Evolutionary conservation across 2,888 invertebrate genomes (phyloP), one percentile per base, ranked within the genome.

Genomic region (Sympetrum striolatum): DNA sequence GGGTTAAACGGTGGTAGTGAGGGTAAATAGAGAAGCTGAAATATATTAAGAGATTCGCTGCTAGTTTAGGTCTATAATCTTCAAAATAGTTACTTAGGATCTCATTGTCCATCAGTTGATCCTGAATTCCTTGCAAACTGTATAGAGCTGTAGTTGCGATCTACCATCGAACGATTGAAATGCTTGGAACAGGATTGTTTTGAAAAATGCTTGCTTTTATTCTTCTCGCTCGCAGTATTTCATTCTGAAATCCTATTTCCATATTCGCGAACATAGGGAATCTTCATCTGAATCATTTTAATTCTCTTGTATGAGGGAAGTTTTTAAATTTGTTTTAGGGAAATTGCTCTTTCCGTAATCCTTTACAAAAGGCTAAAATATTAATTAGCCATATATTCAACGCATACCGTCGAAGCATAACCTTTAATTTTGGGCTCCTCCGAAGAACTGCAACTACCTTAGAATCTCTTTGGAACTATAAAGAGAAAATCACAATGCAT

Each of bases 71-170:
- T 31, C 18, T 86, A 8, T 37, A 58, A 86, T 35, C 37, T 35
- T 35, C 60, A 86, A 86, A 60, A 86, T 86, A 37, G 60, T 53
- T 60, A 60, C 37, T 22, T 60, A 60, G 60, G 37, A 58, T 37
- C 86, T 58, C 86, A 86, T 86, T 39, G 86, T 22, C 60, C 60
- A 64, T 86, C 86, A 60, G 60, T 60, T 86, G 60, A 60, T 58
- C 60, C 53, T 82, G 31, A 35, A 60, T 35, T 31, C 60, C 58
- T 60, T 82, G 82, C 82, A 82, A 82, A 58, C n/a, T 35, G 82
- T 14, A 60, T 12, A 58, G 53, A 31, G 64, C 10, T 44, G 0
- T 6, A 10, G 44, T 10, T 44, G 53, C 53, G 15, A 86, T 86
- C 86, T 86, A 60, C 64, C 86, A 86, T 60, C 37, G n/a, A 15